Conservation (phyloP, 2,113 vertebrate species). For the Triplophysa dalaica region DNA sequence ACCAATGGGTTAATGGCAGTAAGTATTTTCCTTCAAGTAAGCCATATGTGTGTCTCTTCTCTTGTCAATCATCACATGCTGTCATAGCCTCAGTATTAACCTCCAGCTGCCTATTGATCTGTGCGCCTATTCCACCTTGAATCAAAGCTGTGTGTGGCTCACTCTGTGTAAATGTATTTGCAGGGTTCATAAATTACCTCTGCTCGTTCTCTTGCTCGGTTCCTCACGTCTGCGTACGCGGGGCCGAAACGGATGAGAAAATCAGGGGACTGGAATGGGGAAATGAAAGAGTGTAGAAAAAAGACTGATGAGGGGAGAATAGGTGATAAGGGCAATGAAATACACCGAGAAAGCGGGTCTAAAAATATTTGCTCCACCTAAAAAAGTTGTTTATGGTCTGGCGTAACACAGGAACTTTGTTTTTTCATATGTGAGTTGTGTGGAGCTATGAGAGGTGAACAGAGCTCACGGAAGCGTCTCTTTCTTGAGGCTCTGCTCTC, state of each 20-base stretch:
- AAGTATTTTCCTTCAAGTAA: background rate
- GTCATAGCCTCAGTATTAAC: slow-evolving; percentile 10
- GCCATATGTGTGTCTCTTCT: background rate
- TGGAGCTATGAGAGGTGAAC: slow-evolving; percentile 9
- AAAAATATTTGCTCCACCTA: background rate
- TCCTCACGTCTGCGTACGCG: slow-evolving; percentile 19
- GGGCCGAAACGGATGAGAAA: slow-evolving; percentile 34
- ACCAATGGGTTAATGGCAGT: background rate
- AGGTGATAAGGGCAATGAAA: slow-evolving; percentile 43
- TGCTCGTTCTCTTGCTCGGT: background rate
- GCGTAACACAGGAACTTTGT: background rate
- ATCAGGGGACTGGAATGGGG: slow-evolving; percentile 41
- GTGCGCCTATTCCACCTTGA: slow-evolving; percentile 10
- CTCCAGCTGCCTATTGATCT: slow-evolving; percentile 25
- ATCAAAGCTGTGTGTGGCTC: slow-evolving; percentile 13
- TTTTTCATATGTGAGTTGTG: background rate
- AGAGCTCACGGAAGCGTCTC: slow-evolving; percentile 11
- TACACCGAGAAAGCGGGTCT: background rate
- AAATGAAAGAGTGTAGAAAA: slow-evolving; percentile 22
- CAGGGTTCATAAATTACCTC: slow-evolving; percentile 26
- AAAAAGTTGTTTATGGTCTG: slow-evolving; percentile 13
- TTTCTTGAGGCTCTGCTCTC: slow-evolving; percentile 22
- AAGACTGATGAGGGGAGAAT: slow-evolving; percentile 11
- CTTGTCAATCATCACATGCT: slow-evolving; percentile 6
- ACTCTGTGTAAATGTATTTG: slow-evolving; percentile 26